These are phyloP conservation scores for Nesoenas mayeri DNA, from an alignment of 2,113 vertebrate genomes.

Conservation along the genomic window DNA sequence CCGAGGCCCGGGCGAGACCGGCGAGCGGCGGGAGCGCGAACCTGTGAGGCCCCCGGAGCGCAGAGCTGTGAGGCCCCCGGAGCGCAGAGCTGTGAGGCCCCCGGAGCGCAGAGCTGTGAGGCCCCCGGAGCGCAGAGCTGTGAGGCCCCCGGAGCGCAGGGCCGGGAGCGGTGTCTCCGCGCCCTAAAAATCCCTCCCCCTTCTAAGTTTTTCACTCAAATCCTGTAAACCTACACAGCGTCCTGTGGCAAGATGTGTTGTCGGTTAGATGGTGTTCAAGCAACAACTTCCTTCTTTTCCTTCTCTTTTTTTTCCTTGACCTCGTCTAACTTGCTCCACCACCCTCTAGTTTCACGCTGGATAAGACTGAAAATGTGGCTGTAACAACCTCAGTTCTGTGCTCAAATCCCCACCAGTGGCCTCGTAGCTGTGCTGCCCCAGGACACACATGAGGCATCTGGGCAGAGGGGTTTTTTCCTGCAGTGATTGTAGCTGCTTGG, in stretches of 20 bases:
- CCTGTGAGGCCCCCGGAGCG: background rate
- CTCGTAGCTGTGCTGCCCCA: background rate
- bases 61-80: rapidly evolving
- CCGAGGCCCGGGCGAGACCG: too few species aligned
- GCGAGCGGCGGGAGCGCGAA: too few species aligned
- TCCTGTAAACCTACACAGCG: rapidly evolving
- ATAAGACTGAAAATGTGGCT: background rate
- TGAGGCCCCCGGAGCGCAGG: background rate
- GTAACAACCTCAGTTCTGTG: rapidly evolving
- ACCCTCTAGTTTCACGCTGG: rapidly evolving
- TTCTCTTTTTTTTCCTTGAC: background rate
- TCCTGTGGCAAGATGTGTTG: rapidly evolving
- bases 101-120: too few species aligned
- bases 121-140: background rate
- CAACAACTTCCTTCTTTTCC: background rate
- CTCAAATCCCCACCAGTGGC: background rate
- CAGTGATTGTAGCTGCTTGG: background rate
- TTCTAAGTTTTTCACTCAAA: background rate
- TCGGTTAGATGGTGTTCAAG: background rate
- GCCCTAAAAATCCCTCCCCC: rapidly evolving
- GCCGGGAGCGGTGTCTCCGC: background rate
- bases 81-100: background rate
- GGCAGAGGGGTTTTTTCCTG: background rate
- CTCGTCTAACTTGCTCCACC: background rate
- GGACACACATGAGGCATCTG: rapidly evolving